Base-by-base conservation (phyloP, 1,140 invertebrate species). In the Leptopilina boulardi region DNA sequence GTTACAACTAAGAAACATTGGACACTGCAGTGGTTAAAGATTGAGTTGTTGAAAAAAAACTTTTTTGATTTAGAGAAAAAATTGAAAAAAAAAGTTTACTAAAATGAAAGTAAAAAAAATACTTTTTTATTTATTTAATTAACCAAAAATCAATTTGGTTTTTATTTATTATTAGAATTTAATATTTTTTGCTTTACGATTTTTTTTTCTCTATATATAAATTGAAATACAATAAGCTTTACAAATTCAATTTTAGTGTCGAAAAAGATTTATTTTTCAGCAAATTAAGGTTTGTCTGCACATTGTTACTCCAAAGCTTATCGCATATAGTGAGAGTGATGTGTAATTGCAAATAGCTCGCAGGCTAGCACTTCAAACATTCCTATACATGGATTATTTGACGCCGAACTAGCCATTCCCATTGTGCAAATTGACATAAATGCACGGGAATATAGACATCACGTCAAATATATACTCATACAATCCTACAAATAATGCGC, bases 391-490 rank as follows among this genome's bases (percentile, higher is more conserved):
- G 54, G 23, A 59, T 59, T 59, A 23, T 23, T 59, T 23, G 21
- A 23, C 21, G 54, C 18, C 19, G 56, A 59, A 66, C 59, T 66
- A 41, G 54, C 38, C 2, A 42, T 66, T 71, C 1, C 26, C n/a
- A 71, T 56, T 59, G 51, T 54, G 56, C 66, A 78, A 78, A 78
- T 75, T 71, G 47, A 72, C 77, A 71, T 75, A 75, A 78, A 74
- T 78, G 21, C 42, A 38, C 34, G 44, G 13, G 42, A n/a, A 23
- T 19, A 21, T 56, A 73, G 44, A 51, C 47, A 51, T 51, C 47
- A 51, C 15, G 47, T 51, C 47, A 51, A 51, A 51, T 51, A n/a
- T n/a, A n/a, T n/a, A 51, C 47, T 51, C 47, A 18, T 18, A 15
- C 15, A 51, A 51, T 51, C 13, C 47, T 2, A 18, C 47, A 51